phyloP scores from a whole-genome alignment of 2,113 vertebrate species.

The Glaucomys volans region DNA sequence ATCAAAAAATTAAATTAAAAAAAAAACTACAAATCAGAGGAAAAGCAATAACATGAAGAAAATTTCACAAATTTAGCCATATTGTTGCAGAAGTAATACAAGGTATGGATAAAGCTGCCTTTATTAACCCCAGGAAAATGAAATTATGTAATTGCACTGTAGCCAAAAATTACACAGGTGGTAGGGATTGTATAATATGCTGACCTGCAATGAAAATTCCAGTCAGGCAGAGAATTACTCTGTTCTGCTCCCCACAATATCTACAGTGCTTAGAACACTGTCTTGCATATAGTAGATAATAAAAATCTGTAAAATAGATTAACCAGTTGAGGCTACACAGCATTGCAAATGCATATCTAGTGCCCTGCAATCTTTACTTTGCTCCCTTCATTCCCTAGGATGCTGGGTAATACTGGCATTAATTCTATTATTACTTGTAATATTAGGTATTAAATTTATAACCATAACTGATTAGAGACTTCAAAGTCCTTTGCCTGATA shows the following conservation, averaged over 20 bases:
- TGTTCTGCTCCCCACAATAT: neutral
- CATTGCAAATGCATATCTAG: neutral
- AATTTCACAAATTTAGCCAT: neutral
- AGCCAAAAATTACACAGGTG: neutral
- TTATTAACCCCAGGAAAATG: neutral
- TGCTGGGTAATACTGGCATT: neutral
- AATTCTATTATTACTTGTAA: neutral
- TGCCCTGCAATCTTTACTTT: neutral
- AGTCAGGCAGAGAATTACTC: neutral
- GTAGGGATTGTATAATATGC: neutral
- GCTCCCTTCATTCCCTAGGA: neutral
- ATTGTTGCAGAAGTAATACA: neutral
- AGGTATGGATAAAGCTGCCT: neutral
- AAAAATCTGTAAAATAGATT: neutral
- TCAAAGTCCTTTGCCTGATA: neutral
- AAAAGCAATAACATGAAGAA: neutral
- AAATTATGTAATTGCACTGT: neutral
- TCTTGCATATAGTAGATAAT: neutral
- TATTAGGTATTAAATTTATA: slow-evolving; percentile 11
- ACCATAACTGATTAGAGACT: neutral
- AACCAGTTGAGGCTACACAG: neutral
- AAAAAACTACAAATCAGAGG: neutral
- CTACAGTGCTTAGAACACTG: neutral
- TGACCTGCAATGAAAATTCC: neutral
- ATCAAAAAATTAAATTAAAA: too few species aligned